A percentile compares a stretch with the other conserved stretches of the same genome.
These are phyloP conservation scores for Thamnophis sirtalis DNA, from an alignment of 2,113 vertebrate genomes.

Conservation along the genomic window DNA sequence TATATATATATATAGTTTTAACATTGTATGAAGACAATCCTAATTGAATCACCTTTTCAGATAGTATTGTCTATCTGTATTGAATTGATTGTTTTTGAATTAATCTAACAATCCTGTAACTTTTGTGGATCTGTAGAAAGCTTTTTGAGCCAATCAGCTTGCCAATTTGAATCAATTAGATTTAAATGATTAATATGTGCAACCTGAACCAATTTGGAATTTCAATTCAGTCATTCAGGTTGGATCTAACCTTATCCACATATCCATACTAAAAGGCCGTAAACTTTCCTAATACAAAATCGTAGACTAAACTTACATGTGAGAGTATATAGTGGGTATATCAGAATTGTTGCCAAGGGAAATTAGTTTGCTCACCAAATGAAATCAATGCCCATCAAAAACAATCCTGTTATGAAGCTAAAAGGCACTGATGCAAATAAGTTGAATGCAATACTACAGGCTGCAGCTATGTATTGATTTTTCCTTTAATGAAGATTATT, in stretches of 20 bases:
- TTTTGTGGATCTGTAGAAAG: background rate
- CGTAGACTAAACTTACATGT: background rate
- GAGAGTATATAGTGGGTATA: background rate
- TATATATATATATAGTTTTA: background rate
- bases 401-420: background rate
- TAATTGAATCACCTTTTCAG: background rate
- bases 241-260: background rate
- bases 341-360: background rate
- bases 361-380: background rate
- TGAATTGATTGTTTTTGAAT: background rate
- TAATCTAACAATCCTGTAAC: background rate
- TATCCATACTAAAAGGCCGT: background rate
- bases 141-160: background rate
- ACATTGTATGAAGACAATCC: background rate
- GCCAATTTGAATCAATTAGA: background rate
- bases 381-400: background rate
- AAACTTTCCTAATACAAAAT: background rate
- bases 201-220: background rate
- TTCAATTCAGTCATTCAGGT: background rate
- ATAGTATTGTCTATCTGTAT: background rate
- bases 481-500: background rate
- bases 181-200: background rate
- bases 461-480: background rate
- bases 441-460: background rate
- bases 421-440: background rate